Base-by-base conservation (phyloP, 2,888 invertebrate species). In the Pristionchus mayeri region DNA sequence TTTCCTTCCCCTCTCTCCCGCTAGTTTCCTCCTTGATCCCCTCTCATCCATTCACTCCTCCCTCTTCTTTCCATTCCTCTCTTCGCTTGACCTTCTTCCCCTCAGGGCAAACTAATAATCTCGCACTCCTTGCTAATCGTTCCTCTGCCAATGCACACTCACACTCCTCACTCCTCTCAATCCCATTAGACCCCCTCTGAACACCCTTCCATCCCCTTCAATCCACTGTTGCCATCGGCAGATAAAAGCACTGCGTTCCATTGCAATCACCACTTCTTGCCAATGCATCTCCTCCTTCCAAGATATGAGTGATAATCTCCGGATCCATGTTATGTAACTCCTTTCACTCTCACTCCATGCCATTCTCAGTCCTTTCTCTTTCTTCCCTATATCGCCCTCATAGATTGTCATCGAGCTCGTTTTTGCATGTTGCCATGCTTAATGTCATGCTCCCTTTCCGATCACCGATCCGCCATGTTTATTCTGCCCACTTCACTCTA, bases 51-150 rank as follows among this genome's bases (percentile, higher is more conserved):
- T 50, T 78, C 48, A 18, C 50, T 48, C 50, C 67, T 24, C 67
- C 24, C 18, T 40, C 57, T 63, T 21, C 3, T 21, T 50, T 30
- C 21, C 79, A 7, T 21, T 79, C 54, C n/a, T 13, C 34, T 21
- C 50, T 27, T 30, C 67, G 16, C n/a, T 67, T 48, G 37, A 54
- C 50, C 82, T 82, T 63, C 34, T 54, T 80, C 80, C 40, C 82
- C 34, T 24, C 60, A 27, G 34, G 40, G 48, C 76, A 78, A 27
- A 78, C 27, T 67, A 48, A 34, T 60, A 50, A 40, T 82, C 82
- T 82, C 82, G 30, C 67, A 34, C 82, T 82, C 67, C n/a, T n/a
- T 63, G 30, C 54, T 48, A 48, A 30, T 52, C 48, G 78, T 44
- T 75, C 75, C 40, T 75, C 27, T 75, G n/a, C 44, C 44, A 24